Evolutionary conservation across 2,113 vertebrate species (phyloP), one percentile per base, ranked within the genome.

Genomic region (Galbula dea): DNA sequence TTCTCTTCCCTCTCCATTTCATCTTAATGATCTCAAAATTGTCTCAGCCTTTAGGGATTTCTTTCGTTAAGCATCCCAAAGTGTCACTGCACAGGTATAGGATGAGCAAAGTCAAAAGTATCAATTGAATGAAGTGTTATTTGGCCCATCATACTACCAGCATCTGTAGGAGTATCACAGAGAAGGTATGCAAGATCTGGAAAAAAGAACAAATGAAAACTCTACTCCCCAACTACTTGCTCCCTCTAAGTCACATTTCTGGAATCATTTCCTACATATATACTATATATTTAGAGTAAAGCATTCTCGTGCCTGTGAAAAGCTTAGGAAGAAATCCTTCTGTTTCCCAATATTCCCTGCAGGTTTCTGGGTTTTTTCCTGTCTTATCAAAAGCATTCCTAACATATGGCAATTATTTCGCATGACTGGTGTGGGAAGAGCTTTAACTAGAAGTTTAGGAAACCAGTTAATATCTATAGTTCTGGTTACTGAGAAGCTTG

Each of bases 321-420:
- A 67, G 11, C 82, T 79, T 71, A 77, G 83, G 74, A 93, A 90
- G 22, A 84, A 91, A 58, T 72, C 59, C 32, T 52, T 52, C 55
- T 48, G 19, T 82, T 84, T 90, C 51, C 74, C 78, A 83, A 7
- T 83, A 76, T 69, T 91, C 51, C 27, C 46, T 92, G 59, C 17
- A 66, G 54, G 57, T 82, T 91, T 86, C 61, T 87, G 1, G 81
- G 15, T 95, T 91, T 84, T 69, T 54, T 83, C 39, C 51, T 39
- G 22, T 80, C 57, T 95, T 72, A 86, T 86, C 45, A 94, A 45
- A 91, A 61, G 20, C 24, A 19, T 88, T 88, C 22, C 29, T 89
- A 94, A 87, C 91, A 97, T 93, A 94, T 95, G 94, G 89, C 52
- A 87, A 80, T 93, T 95, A 92, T 91, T 96, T 93, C 88, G 91